These are phyloP conservation scores for Xestobium rufovillosum DNA, from an alignment of 2,888 invertebrate genomes.

Conservation along the genomic window DNA sequence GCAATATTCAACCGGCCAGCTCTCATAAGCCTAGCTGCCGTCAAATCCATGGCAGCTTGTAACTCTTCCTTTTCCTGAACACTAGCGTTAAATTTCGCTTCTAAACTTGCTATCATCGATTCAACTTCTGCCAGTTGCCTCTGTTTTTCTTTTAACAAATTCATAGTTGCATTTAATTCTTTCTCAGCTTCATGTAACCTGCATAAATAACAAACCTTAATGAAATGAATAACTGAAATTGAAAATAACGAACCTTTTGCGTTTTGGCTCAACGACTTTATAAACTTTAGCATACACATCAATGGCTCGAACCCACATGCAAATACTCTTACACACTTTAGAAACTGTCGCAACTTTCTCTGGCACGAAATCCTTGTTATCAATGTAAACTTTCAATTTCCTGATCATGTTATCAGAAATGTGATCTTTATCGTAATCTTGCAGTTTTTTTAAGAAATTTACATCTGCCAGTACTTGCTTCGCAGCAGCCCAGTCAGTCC, in stretches of 20 bases:
- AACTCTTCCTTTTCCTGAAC: conserved; percentile 68
- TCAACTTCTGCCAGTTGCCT: conserved; percentile 75
- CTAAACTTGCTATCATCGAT: conserved; percentile 50
- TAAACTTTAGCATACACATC: conserved; percentile 81
- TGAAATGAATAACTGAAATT: background rate
- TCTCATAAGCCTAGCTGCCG: conserved; percentile 68
- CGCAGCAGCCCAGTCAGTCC: conserved; percentile 80
- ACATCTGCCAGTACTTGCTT: conserved; percentile 74
- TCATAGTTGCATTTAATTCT: conserved; percentile 70
- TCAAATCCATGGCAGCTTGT: conserved; percentile 67
- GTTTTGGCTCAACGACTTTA: conserved; percentile 84
- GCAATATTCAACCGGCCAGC: conserved; percentile 82
- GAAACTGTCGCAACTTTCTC: conserved; percentile 77
- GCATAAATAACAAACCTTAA: conserved; percentile 1
- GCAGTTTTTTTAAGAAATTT: conserved; percentile 73
- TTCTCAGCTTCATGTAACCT: conserved; percentile 71
- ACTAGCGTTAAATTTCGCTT: conserved; percentile 62
- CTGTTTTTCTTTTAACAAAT: conserved; percentile 69
- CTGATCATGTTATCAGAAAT: conserved; percentile 68
- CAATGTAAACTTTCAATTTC: conserved; percentile 75
- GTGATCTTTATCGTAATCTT: conserved; percentile 81
- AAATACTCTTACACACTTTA: conserved; percentile 83
- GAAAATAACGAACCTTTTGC: conserved; percentile 54
- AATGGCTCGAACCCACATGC: conserved; percentile 88
- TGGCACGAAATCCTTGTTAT: conserved; percentile 79